Conservation (phyloP, 35 echinoderm and acorn worm species). For the Ptychodera flava region DNA sequence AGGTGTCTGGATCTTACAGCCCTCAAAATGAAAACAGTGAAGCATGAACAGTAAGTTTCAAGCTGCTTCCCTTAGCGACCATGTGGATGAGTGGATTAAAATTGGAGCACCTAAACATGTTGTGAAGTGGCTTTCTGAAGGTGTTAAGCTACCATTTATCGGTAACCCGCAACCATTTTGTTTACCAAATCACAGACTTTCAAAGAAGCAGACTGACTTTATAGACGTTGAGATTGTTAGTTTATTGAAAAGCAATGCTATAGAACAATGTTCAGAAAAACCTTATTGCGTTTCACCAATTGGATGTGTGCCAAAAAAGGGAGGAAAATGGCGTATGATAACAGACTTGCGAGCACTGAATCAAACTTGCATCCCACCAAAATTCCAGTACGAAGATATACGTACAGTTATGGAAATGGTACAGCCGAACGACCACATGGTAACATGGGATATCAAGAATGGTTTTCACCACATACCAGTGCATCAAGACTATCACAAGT, state of each 20-base stretch:
- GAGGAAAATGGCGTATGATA: constrained; percentile 26
- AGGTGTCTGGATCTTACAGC: not conserved
- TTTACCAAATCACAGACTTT: constrained; percentile 12
- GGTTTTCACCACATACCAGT: constrained; percentile 38
- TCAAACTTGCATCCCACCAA: constrained; percentile 5
- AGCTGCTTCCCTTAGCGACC: too few relatives aligned
- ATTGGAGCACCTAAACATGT: constrained; percentile 9
- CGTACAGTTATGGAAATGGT: constrained; percentile 14
- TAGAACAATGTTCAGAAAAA: not conserved
- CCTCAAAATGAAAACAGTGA: not conserved
- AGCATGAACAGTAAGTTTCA: too few relatives aligned
- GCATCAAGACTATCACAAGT: constrained; percentile 2
- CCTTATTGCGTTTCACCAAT: constrained; percentile 19
- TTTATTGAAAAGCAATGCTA: constrained; percentile 5
- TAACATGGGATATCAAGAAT: constrained; percentile 24
- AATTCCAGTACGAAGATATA: constrained; percentile 27
- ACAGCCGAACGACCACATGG: constrained; percentile 8
- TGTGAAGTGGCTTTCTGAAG: constrained; percentile 4
- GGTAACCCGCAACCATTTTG: constrained; percentile 5
- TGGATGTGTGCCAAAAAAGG: constrained; percentile 33
- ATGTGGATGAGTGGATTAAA: constrained; percentile 3
- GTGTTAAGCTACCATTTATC: constrained; percentile 3
- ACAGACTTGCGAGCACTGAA: constrained; percentile 26
- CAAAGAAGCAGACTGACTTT: constrained; percentile 10
- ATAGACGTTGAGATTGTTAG: not conserved